Base-by-base conservation (phyloP, 92 coral and sea anemone genomes). In the Anthopleura xanthogrammica region DNA sequence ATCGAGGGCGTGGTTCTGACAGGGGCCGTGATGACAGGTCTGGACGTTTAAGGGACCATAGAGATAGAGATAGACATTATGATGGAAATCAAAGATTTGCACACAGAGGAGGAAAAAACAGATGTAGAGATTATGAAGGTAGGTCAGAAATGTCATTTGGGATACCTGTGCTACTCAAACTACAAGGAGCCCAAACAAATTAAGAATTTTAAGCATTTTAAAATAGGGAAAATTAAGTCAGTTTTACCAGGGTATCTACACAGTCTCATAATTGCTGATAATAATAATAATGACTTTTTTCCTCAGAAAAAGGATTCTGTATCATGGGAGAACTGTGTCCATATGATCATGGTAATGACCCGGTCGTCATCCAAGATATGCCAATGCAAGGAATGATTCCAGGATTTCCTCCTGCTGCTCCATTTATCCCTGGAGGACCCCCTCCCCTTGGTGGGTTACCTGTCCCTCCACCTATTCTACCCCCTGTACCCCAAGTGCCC, bases 81-180 rank as follows among this genome's bases (percentile, higher is more conserved):
- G 94, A 85, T 36, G 89, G 83, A 39, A 83, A 74, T 65, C 86
- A 73, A 48, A 81, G 97, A 72, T 88, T 83, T 64, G 90, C 84
- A 16, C 86, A 82, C 17, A 58, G 85, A 74, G 83, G 85, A 23
- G 90, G 93, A 70, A 94, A 90, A 82, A 89, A 90, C 20, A 92
- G 99, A 65, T 96, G 99, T 82, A 87, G 98, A 74, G 99, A 96
- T 87, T 96, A 96, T 92, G 99, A 96, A 83, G 99, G 99, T 96
- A 92, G 19, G 23, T 56, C 12, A 40, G 40, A 39, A 17, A 9
- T 64, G 22, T 39, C 11, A 5, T 12, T 55, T 24, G 52, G 54
- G 50, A 11, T 62, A 41, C 66, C 54, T 56, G 72, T 77, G 20
- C 64, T 16, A 16, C 1, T 40, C 2, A 20, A 3, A 80, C 20